These are phyloP conservation scores for Gavialis gangeticus DNA, from an alignment of 2,113 vertebrate species.

Conservation along the genomic window DNA sequence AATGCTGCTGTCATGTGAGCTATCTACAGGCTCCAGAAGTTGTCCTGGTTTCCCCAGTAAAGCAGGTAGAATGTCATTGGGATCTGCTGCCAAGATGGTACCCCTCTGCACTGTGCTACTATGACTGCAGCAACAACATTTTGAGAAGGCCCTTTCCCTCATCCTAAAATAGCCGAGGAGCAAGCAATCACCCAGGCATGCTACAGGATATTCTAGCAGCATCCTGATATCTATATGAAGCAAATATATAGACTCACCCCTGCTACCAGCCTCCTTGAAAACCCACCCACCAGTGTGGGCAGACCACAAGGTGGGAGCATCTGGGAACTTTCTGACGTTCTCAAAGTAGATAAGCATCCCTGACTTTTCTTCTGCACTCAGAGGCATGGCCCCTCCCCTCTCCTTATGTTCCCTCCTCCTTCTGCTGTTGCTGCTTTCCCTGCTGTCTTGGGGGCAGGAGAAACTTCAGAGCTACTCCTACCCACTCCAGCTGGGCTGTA, in stretches of 20 bases:
- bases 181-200: not conserved
- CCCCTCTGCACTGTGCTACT: slow-evolving; percentile 13
- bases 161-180: not conserved
- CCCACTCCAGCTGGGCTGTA: too few species aligned
- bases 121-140: slow-evolving; percentile 25
- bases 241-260: not conserved
- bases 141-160: slow-evolving; percentile 19
- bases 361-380: too few species aligned
- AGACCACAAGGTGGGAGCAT: too few species aligned
- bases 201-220: not conserved
- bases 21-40: slow-evolving; percentile 27
- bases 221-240: not conserved
- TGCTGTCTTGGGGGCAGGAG: too few species aligned
- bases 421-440: too few species aligned
- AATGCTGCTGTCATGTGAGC: not conserved
- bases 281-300: too few species aligned
- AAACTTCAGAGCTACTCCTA: too few species aligned
- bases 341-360: too few species aligned
- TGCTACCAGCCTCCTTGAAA: not conserved
- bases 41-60: not conserved
- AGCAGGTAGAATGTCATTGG: slow-evolving; percentile 21
- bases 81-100: slow-evolving; percentile 3
- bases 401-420: too few species aligned
- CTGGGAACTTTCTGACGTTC: too few species aligned
- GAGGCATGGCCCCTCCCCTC: too few species aligned